phyloP scores from a whole-genome alignment of 2,113 vertebrate species.

The Martes martes region DNA sequence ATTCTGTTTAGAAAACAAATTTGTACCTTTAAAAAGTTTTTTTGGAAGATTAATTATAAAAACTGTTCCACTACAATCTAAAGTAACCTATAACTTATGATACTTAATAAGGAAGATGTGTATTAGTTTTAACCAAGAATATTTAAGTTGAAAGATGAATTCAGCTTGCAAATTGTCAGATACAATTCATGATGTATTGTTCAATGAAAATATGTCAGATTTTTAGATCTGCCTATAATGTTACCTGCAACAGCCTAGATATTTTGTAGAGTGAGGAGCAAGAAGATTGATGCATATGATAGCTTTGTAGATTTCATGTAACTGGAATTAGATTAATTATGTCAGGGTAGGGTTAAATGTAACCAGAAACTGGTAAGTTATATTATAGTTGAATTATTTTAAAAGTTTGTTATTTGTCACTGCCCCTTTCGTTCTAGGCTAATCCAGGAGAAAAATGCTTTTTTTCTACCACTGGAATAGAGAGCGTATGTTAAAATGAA shows the following conservation, averaged over 20 bases:
- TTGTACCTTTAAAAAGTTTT: background rate
- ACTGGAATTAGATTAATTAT: background rate
- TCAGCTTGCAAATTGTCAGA: background rate
- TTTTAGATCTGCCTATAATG: background rate
- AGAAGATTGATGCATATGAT: background rate
- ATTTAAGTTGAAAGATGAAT: background rate
- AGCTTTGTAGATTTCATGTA: background rate
- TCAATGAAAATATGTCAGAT: background rate
- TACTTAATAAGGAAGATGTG: background rate
- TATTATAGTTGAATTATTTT: background rate
- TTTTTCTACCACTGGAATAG: background rate
- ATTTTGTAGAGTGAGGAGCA: background rate
- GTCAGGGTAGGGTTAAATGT: background rate
- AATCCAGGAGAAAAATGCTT: background rate
- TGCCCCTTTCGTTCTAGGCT: background rate
- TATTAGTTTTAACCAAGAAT: background rate
- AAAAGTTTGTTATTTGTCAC: background rate
- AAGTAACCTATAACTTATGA: background rate
- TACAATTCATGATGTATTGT: background rate
- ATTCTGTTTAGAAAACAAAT: conserved; percentile 34
- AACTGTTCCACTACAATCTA: background rate
- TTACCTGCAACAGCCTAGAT: background rate
- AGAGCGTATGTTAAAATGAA: background rate
- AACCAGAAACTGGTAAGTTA: background rate
- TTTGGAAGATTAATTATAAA: conserved; percentile 10